Base-by-base conservation (phyloP, 2,888 invertebrate genomes). In the Macaria liturata region DNA sequence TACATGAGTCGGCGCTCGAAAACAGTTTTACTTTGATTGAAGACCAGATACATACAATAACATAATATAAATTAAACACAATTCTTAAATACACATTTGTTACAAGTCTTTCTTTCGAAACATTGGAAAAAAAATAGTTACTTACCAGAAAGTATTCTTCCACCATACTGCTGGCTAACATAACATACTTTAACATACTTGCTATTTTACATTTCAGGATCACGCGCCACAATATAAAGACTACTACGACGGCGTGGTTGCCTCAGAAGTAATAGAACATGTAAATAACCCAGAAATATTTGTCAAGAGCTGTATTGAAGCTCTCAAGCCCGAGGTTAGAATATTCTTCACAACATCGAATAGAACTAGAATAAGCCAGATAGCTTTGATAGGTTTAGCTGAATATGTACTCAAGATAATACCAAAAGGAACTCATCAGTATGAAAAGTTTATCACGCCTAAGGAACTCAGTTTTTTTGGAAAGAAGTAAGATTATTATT, bases 201-300 rank as follows among this genome's bases (percentile, higher is more conserved):
- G 20, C 20, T 20, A 6, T 54, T 54, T 32, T 40, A 43, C 9
- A 20, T 51, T 32, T 43, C 83, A 95, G 84, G 88, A 94, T 0
- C 94, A 95, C 74, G 81, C 86, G 0, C 71, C 78, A 31, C 67
- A 83, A 0, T 81, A 92, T 68, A 55, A 67, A 2, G 90, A 93
- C 51, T 73, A 79, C 42, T 98, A 96, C 81, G 98, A 98, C 88
- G 97, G 94, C 0, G 94, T 98, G 1, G 94, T 98, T 0, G 94
- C 96, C 0, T 98, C 98, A 0, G 98, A 98, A 91, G 95, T 98
- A 0, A 88, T 98, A 59, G 98, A 98, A 81, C 98, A 98, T 87
- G 95, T 98, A 0, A 88, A 93, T 2, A 94, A 97, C 71, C 94
- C 95, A 66, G 93, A 94, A 9, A 68, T 91, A 0, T 97, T 98